A percentile compares a stretch with the other conserved stretches of the same genome.
These are phyloP conservation scores for Mallotus villosus DNA, from an alignment of 2,797 vertebrate species.

Conservation along the genomic window DNA sequence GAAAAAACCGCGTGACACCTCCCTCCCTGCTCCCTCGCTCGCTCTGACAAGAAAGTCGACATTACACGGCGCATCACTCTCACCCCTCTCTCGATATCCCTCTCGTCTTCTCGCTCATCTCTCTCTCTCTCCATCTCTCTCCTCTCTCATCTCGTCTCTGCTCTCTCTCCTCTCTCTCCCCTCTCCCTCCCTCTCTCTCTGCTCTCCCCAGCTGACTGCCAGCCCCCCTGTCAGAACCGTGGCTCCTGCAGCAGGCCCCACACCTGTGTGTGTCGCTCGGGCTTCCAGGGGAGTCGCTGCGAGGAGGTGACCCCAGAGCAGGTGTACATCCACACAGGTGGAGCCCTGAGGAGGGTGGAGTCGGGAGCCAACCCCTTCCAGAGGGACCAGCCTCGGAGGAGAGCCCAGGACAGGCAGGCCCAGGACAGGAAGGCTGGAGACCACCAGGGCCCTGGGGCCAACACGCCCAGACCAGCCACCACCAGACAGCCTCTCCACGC, in stretches of 20 bases:
- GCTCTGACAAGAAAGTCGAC: too few relatives aligned
- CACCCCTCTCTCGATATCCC: not conserved
- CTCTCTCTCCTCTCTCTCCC: too few relatives aligned
- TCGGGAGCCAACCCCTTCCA: conserved; percentile 68
- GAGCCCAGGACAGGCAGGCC: conserved; percentile 49
- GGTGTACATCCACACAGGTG: conserved; percentile 83
- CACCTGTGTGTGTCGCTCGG: conserved; percentile 91
- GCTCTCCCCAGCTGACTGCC: conserved; percentile 84
- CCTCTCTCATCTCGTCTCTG: too few relatives aligned
- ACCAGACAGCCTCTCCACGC: conserved; percentile 63
- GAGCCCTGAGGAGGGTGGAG: conserved; percentile 67
- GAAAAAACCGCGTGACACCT: too few relatives aligned
- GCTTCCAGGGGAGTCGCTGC: conserved; percentile 87
- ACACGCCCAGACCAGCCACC: conserved; percentile 62
- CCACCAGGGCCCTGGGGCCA: conserved; percentile 40
- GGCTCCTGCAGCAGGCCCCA: conserved; percentile 94
- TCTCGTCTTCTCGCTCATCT: not conserved
- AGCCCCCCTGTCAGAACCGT: conserved; percentile 93
- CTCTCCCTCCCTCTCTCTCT: conserved; percentile 7
- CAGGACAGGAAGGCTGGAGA: conserved; percentile 53
- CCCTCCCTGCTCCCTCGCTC: too few relatives aligned
- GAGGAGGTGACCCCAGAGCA: conserved; percentile 90
- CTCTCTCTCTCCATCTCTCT: not conserved
- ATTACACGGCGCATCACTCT: too few relatives aligned
- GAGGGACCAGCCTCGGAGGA: conserved; percentile 63